Base-by-base conservation (phyloP, 2,888 invertebrate species). In the Strigamia transsilvanica region DNA sequence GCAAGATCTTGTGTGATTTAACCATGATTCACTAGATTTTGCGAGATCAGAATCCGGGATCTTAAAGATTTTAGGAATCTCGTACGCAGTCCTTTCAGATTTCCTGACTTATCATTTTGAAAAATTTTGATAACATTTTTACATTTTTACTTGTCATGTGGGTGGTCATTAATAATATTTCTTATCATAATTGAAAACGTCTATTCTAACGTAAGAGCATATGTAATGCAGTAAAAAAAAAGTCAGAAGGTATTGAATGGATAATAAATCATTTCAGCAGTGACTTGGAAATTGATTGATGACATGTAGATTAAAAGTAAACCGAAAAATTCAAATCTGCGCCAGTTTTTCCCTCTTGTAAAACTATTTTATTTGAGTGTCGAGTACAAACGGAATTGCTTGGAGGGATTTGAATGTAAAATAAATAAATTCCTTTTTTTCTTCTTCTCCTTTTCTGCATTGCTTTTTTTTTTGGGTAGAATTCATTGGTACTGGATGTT, bases 401-500 rank as follows among this genome's bases (percentile, higher is more conserved):
- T 27, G 2, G n/a, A 32, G 80, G 51, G 42, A 32, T 80, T 51
- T 41, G 51, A 80, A 80, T 51, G 46, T 27, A 51, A 46, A 80
- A 46, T 80, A 32, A 46, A 46, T 32, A 80, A n/a, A 46, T 80
- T 46, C 32, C 38, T 18, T 78, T 18, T 78, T 78, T 78, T 78
- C 23, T 79, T 18, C 27, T 18, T 78, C 23, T 78, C 23, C 23
- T 79, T 7, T 13, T 21, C 41, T 23, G 15, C 79, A 23, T 79
- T 79, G 3, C 18, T 41, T 79, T 79, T 38, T 18, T 21, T 18
- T 5, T 66, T 66, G 2, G 12, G 12, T 27, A 13, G 73, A 73
- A 27, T 73, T 73, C 73, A 3, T 15, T 73, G 73, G 9, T 32
- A 27, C 32, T 32, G 27, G 23, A 27, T 32, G 73, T 23, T 73